Percentiles rank a stretch among this genome's conserved stretches.
Conservation (phyloP, 2,888 invertebrate species). For the Ernsta delagoae region DNA sequence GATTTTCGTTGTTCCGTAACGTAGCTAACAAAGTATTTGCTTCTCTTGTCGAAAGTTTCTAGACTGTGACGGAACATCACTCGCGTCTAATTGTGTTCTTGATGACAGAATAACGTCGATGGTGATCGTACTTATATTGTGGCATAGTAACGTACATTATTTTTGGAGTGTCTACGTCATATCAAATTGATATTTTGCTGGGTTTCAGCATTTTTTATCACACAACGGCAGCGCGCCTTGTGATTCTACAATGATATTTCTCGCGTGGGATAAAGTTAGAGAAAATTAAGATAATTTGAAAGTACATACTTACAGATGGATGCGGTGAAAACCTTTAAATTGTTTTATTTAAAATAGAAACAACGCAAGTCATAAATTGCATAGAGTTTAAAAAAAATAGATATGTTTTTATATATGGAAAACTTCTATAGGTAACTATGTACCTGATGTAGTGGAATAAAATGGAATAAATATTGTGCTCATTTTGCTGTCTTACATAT, state of each 20-base stretch:
- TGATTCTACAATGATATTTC: not conserved
- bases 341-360: too few relatives aligned
- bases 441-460: not conserved
- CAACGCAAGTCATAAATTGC: too few relatives aligned
- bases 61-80: slow-evolving; percentile 51
- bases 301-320: too few relatives aligned
- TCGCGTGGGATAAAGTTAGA: not conserved
- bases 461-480: not conserved
- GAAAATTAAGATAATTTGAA: not conserved
- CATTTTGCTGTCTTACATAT: too few relatives aligned
- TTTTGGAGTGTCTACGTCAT: slow-evolving; percentile 59
- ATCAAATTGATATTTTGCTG: slow-evolving; percentile 46
- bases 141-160: slow-evolving; percentile 49
- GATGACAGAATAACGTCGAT: slow-evolving; percentile 71
- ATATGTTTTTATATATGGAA: not conserved
- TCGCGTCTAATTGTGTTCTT: slow-evolving; percentile 57
- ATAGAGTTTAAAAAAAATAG: not conserved
- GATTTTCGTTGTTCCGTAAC: not conserved
- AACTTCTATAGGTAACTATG: not conserved
- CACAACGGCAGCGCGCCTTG: not conserved
- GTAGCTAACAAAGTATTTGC: not conserved
- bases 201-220: slow-evolving; percentile 26
- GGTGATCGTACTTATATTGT: slow-evolving; percentile 60
- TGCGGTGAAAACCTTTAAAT: not conserved
- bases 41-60: slow-evolving; percentile 43